Conservation (phyloP, 2,113 vertebrate genomes). For the Misgurnus mizolepis region DNA sequence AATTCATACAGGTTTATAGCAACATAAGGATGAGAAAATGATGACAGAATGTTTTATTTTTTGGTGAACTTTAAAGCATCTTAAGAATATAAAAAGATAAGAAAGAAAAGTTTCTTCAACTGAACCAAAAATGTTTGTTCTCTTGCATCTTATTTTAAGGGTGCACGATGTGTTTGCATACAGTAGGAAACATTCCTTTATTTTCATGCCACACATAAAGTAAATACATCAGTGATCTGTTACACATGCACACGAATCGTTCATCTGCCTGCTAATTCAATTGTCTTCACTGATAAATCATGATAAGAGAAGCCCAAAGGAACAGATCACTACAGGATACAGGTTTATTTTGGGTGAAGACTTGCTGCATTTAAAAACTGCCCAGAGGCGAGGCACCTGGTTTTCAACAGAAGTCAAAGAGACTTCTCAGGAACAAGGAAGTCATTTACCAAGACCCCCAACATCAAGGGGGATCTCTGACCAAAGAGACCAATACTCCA, state of each 20-base stretch:
- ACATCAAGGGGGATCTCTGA: conserved; percentile 62
- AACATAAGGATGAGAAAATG: too few species aligned
- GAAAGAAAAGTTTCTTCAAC: too few species aligned
- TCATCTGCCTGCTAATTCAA: conserved; percentile 31
- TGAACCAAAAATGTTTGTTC: too few species aligned
- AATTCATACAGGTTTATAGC: too few species aligned
- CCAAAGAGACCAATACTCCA: conserved; percentile 45
- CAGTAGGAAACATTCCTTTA: background rate
- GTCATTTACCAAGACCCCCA: conserved; percentile 67
- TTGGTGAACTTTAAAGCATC: too few species aligned
- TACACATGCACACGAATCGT: background rate
- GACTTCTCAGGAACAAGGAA: conserved; percentile 72
- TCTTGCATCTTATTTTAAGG: too few species aligned
- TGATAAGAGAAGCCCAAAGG: conserved; percentile 58
- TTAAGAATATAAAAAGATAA: too few species aligned
- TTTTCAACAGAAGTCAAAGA: conserved; percentile 68
- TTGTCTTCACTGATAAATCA: conserved; percentile 26
- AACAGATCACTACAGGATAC: conserved; percentile 69
- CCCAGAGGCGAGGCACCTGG: conserved; percentile 70
- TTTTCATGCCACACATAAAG: background rate
- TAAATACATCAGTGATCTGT: background rate
- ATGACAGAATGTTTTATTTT: too few species aligned
- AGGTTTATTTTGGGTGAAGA: conserved; percentile 58
- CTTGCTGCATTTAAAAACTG: conserved; percentile 59
- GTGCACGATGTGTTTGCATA: background rate